phyloP scores from a whole-genome alignment of 2,113 vertebrate species.

The Hippocampus zosterae region DNA sequence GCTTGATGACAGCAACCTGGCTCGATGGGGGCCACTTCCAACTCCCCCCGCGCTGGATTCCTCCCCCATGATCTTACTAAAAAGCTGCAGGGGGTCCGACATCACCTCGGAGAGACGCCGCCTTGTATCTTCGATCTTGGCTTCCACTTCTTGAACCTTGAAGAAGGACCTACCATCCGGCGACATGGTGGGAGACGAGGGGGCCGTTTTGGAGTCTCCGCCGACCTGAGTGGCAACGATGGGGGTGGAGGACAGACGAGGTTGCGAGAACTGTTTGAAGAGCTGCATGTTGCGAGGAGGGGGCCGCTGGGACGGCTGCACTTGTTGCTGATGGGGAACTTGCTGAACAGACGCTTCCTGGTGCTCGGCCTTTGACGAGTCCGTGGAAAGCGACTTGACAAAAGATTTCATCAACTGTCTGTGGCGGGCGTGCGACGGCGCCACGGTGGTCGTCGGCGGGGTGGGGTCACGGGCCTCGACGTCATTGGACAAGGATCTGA shows the following conservation, averaged over 20 bases:
- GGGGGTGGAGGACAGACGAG: conserved; percentile 69
- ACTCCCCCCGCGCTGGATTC: conserved; percentile 79
- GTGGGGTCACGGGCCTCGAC: conserved; percentile 85
- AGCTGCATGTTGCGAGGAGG: conserved; percentile 90
- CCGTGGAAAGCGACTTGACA: conserved; percentile 94
- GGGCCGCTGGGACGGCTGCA: conserved; percentile 38
- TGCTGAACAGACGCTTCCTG: conserved; percentile 71
- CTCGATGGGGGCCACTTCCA: conserved; percentile 73
- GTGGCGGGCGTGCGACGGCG: conserved; percentile 73
- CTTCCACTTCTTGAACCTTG: conserved; percentile 97
- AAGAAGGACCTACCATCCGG: conserved; percentile 96
- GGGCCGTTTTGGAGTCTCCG: conserved; percentile 95
- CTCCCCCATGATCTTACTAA: conserved; percentile 98
- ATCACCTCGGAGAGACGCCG: conserved; percentile 95
- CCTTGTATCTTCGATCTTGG: conserved; percentile 94
- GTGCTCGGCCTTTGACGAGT: conserved; percentile 82
- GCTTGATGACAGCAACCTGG: conserved; percentile 92
- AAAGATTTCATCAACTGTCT: conserved; percentile 95
- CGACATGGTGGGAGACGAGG: conserved; percentile 90
- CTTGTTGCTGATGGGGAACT: conserved; percentile 26
- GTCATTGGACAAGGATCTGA: conserved; percentile 89
- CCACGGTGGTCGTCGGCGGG: conserved; percentile 66
- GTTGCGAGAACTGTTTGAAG: conserved; percentile 96
- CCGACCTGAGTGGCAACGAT: conserved; percentile 39
- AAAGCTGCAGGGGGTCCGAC: conserved; percentile 92